Conservation (phyloP, 2,797 vertebrate genomes). For the Acanthiza pusilla region DNA sequence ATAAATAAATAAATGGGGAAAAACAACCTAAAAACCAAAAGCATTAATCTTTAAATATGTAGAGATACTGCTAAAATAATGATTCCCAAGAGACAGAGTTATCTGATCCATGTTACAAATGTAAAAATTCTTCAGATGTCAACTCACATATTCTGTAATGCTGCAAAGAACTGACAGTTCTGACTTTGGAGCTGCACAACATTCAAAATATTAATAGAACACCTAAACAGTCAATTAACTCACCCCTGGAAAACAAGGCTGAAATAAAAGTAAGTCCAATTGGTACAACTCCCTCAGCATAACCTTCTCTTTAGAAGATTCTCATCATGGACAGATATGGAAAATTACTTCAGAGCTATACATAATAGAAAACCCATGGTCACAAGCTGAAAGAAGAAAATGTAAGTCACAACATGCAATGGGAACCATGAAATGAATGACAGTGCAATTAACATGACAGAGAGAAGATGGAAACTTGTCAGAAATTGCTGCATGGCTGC, state of each 20-base stretch:
- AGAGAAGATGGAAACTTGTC: conserved; percentile 36
- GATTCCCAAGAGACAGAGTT: not conserved
- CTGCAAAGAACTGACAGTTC: not conserved
- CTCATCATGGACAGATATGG: not conserved
- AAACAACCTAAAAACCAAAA: not conserved
- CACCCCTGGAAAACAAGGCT: not conserved
- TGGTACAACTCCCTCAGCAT: not conserved
- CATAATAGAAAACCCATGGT: not conserved
- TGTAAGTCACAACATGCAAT: not conserved
- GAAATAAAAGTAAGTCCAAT: not conserved
- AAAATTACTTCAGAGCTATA: conserved; percentile 1
- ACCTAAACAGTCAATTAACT: not conserved
- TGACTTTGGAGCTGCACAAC: not conserved
- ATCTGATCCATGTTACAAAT: not conserved
- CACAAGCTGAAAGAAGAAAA: not conserved
- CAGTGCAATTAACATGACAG: conserved; percentile 37
- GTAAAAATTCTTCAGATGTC: not conserved
- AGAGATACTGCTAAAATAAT: not conserved
- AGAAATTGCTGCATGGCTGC: conserved; percentile 9
- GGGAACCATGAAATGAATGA: conserved; percentile 14
- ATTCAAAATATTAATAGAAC: not conserved
- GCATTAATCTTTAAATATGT: not conserved
- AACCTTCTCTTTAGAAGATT: not conserved
- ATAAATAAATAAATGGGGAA: no score
- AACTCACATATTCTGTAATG: not conserved